Conservation (phyloP, 2,113 vertebrate species). For the Ivindomyrus marchei region DNA sequence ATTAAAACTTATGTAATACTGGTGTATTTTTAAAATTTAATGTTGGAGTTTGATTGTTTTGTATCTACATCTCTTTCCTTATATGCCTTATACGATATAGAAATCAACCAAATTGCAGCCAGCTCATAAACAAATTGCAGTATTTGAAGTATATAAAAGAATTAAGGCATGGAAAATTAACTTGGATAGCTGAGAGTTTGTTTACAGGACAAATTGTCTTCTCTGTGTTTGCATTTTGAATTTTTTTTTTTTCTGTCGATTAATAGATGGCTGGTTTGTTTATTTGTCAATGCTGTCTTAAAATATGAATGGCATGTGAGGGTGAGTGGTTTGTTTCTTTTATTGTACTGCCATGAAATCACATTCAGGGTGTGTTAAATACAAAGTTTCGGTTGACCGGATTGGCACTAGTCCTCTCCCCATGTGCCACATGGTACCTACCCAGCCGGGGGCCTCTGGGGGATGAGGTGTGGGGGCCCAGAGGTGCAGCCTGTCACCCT, state of each 20-base stretch:
- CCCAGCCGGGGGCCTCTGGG: constrained; percentile 19
- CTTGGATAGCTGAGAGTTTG: not conserved
- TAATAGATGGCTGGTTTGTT: not conserved
- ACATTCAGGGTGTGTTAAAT: not conserved
- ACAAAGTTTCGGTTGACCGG: not conserved
- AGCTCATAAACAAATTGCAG: not conserved
- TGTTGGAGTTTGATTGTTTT: not conserved
- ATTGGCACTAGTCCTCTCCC: not conserved
- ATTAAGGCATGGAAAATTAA: not conserved
- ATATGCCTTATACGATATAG: not conserved
- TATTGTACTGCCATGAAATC: not conserved
- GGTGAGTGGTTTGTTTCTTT: not conserved
- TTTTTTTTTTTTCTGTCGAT: not conserved
- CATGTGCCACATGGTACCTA: not conserved
- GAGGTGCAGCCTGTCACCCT: constrained; percentile 47
- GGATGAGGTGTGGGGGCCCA: constrained; percentile 36
- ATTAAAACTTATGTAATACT: not conserved
- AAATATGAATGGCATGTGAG: not conserved
- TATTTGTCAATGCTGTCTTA: not conserved
- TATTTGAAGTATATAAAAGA: not conserved
- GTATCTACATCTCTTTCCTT: not conserved
- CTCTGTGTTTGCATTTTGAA: not conserved
- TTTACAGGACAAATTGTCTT: not conserved
- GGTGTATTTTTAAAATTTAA: not conserved
- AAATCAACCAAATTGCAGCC: not conserved